Base-by-base conservation (phyloP, 1,140 invertebrate genomes). In the Drosophila nikananu region DNA sequence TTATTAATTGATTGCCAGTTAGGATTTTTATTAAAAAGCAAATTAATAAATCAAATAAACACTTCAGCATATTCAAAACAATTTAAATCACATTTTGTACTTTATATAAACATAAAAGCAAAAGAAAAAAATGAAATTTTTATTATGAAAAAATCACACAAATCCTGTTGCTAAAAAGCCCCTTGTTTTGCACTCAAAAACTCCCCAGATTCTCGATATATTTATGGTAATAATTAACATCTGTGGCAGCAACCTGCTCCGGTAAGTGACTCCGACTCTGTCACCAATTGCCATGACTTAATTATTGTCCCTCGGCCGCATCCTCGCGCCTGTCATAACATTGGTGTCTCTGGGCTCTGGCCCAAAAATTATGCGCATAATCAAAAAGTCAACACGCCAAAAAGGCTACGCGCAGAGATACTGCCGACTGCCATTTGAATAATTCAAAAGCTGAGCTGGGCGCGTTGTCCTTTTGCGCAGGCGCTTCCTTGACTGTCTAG, bases 341-440 rank as follows among this genome's bases (percentile, higher is more conserved):
- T 41, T 55, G 42, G 35, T 19, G 35, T 19, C 67, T 30, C 66
- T 30, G 46, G 37, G 30, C 41, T 71, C 41, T 58, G 17, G 54
- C 44, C 63, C 54, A 63, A 75, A 87, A 82, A 87, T 91, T 91
- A 91, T 91, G 89, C 89, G 89, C 89, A 91, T 91, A 91, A 91
- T 91, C 87, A 91, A 81, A 77, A 60, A 89, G 84, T 86, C 86
- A 82, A 90, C 73, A 89, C 77, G 71, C 77, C 74, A 84, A 89
- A 89, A 89, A 89, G 81, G 81, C 84, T 59, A 59, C 62, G 83
- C 78, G 81, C 68, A 77, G 41, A 67, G 73, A 59, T 55, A 81
- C 32, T 23, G 25, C 25, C 8, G 51, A 23, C 54, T 64, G 73
- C 59, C 66, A 86, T 90, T 90, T 90, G 86, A 90, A 90, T 90